A percentile compares a stretch with the other conserved stretches of the same genome.
phyloP scores from a whole-genome alignment of 2,888 invertebrate genomes.

The Agrenia bidenticulata region DNA sequence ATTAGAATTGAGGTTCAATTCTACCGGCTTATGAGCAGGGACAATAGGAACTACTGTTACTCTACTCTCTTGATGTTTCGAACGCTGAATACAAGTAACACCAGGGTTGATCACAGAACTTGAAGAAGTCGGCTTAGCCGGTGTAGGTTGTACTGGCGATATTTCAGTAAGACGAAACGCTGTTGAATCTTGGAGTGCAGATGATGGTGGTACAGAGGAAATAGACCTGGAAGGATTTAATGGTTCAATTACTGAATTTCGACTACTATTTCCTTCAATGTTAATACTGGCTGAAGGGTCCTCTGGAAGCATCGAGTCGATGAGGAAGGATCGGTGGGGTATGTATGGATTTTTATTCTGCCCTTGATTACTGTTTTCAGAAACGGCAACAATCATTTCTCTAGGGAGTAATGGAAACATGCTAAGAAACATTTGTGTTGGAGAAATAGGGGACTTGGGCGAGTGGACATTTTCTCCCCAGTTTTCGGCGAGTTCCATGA shows the following conservation, averaged over 20 bases:
- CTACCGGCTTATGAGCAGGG: no score
- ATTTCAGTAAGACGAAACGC: no score
- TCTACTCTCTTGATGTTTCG: no score
- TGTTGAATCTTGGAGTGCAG: no score
- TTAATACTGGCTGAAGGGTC: constrained; percentile 23
- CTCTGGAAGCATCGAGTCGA: constrained; percentile 52
- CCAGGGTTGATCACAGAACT: no score
- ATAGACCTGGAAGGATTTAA: no score
- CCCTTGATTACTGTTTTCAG: constrained; percentile 20
- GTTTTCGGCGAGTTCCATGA: constrained; percentile 50
- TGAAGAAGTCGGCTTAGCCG: no score
- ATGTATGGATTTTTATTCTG: not conserved
- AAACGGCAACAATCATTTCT: constrained; percentile 36
- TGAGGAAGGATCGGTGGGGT: constrained; percentile 40
- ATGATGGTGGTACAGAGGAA: no score
- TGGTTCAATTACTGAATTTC: not conserved
- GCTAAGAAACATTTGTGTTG: constrained; percentile 52
- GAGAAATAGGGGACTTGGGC: constrained; percentile 52
- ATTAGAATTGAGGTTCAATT: no score
- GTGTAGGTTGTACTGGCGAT: no score
- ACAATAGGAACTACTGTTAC: no score
- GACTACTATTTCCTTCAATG: not conserved
- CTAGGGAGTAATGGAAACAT: constrained; percentile 51
- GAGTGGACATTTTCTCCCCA: constrained; percentile 46
- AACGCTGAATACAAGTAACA: no score